Conservation (phyloP, 2,113 vertebrate species). For the Noturus placidus region DNA sequence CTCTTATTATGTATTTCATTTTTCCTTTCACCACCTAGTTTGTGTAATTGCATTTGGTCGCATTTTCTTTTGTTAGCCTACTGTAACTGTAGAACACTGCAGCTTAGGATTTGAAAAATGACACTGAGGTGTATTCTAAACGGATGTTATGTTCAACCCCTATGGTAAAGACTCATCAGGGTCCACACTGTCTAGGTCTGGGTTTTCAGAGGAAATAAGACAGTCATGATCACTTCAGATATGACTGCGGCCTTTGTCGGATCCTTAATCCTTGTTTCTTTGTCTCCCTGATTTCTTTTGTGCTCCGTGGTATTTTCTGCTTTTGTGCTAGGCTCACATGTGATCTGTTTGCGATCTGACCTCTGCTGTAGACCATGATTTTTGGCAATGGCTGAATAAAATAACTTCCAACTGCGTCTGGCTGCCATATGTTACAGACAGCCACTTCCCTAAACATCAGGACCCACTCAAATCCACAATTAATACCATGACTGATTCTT, state of each 20-base stretch:
- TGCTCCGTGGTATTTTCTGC: background rate
- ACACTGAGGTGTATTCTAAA: background rate
- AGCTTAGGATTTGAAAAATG: background rate
- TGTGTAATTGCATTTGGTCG: background rate
- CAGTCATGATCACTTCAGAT: background rate
- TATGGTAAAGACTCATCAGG: background rate
- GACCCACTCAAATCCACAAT: slow-evolving; percentile 26
- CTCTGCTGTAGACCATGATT: slow-evolving; percentile 21
- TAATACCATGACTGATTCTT: slow-evolving; percentile 22
- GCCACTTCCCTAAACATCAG: slow-evolving; percentile 17
- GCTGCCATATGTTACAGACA: slow-evolving; percentile 19
- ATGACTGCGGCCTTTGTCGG: slow-evolving; percentile 5
- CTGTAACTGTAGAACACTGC: background rate
- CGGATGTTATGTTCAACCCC: background rate
- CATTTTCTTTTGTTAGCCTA: too few relatives aligned
- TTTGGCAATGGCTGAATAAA: slow-evolving; percentile 20
- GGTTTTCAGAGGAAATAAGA: background rate
- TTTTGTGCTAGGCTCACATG: background rate
- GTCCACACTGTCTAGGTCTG: background rate
- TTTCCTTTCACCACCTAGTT: background rate
- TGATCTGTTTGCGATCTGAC: slow-evolving; percentile 5
- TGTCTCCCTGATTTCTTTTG: background rate
- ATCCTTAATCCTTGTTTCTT: background rate
- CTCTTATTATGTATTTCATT: background rate
- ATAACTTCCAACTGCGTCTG: slow-evolving; percentile 1